A percentile compares a stretch with the other conserved stretches of the same genome.
phyloP scores from a whole-genome alignment of 2,797 vertebrate genomes.

The Oryzias sinensis region DNA sequence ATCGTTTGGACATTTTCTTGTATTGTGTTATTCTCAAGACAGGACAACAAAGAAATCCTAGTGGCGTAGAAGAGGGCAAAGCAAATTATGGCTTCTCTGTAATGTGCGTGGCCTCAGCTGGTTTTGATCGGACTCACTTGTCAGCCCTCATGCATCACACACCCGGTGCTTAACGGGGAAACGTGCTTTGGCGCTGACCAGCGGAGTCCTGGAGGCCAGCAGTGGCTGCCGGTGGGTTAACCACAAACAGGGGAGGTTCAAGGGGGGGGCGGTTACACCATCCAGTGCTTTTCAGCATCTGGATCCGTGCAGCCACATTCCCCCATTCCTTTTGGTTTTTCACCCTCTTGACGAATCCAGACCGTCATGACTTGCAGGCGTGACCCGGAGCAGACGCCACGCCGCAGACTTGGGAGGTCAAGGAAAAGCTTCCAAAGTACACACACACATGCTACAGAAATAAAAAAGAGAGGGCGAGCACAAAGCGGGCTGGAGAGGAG shows the following conservation, averaged over 20 bases:
- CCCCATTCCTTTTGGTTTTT: slow-evolving; percentile 61
- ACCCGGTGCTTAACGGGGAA: slow-evolving; percentile 62
- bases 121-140: slow-evolving; percentile 73
- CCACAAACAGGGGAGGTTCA: slow-evolving; percentile 40
- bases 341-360: slow-evolving; percentile 50
- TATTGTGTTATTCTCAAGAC: not conserved
- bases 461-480: slow-evolving; percentile 13
- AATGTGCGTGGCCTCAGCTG: slow-evolving; percentile 74
- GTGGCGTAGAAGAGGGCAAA: slow-evolving; percentile 64
- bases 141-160: slow-evolving; percentile 75
- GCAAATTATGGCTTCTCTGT: slow-evolving; percentile 73
- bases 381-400: slow-evolving; percentile 63
- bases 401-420: slow-evolving; percentile 68
- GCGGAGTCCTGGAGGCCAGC: slow-evolving; percentile 63
- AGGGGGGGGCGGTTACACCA: slow-evolving; percentile 54
- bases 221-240: slow-evolving; percentile 64
- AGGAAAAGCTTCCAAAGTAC: slow-evolving; percentile 45
- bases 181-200: slow-evolving; percentile 75
- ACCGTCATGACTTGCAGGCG: slow-evolving; percentile 54
- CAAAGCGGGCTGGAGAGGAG: slow-evolving; percentile 37
- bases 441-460: slow-evolving; percentile 45
- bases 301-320: slow-evolving; percentile 59
- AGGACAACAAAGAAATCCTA: slow-evolving; percentile 22
- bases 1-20: too few relatives aligned
- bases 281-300: slow-evolving; percentile 57